Conservation (phyloP, 2,113 vertebrate genomes). For the Falcunculus frontatus region DNA sequence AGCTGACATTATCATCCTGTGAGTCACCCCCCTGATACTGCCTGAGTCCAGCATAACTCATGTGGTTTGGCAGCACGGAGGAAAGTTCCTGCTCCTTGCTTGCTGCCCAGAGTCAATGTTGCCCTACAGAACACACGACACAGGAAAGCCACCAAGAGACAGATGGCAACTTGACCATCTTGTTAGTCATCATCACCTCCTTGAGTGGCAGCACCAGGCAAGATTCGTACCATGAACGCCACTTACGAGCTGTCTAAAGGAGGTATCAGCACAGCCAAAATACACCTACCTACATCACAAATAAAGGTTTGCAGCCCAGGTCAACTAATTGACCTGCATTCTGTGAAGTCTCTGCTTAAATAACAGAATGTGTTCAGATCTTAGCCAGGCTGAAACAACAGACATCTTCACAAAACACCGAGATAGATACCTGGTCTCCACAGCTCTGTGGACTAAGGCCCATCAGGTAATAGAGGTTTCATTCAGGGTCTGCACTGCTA, state of each 20-base stretch:
- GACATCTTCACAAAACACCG: not conserved
- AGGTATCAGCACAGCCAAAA: not conserved
- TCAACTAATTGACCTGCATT: not conserved
- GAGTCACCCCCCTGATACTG: not conserved
- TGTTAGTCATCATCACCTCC: not conserved
- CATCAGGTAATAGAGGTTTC: not conserved
- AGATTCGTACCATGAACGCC: not conserved
- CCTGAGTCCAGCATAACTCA: not conserved
- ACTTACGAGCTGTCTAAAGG: not conserved
- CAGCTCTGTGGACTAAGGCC: not conserved
- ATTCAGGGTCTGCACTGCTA: not conserved
- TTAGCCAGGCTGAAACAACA: not conserved
- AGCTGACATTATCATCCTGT: not conserved
- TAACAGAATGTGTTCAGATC: not conserved
- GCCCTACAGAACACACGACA: not conserved
- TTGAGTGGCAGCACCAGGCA: not conserved
- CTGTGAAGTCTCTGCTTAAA: not conserved
- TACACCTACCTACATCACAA: not conserved
- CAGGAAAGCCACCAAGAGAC: not conserved
- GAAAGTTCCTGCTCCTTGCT: not conserved
- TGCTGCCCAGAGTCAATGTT: not conserved
- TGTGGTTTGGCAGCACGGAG: not conserved
- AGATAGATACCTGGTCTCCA: not conserved
- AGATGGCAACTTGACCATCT: not conserved
- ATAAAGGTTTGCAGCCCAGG: not conserved